phyloP scores from a whole-genome alignment of 2,797 vertebrate genomes.

The Lagorchestes hirsutus region DNA sequence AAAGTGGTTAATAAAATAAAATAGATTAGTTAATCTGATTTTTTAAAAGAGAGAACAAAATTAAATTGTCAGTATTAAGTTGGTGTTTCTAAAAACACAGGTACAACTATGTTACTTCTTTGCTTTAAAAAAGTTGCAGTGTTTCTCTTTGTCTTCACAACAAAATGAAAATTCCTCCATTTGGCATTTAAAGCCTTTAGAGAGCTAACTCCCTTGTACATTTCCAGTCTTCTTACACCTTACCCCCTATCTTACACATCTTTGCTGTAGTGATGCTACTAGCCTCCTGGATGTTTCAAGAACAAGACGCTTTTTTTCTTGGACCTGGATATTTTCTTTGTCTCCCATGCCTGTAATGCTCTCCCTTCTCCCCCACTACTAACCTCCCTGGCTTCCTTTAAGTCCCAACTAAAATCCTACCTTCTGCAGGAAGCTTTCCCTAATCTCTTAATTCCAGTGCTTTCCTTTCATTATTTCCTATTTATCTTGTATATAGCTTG shows the following conservation, averaged over 20 bases:
- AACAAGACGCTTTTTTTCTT: neutral
- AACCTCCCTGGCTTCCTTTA: neutral
- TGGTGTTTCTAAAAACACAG: neutral
- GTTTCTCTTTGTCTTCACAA: neutral
- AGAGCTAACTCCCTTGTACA: neutral
- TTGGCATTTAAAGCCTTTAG: neutral
- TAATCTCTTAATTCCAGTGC: neutral
- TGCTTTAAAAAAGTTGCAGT: neutral
- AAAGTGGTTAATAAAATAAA: neutral
- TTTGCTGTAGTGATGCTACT: neutral
- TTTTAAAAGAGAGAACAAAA: neutral
- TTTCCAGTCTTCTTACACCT: neutral
- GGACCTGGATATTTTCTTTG: neutral
- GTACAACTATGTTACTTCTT: neutral
- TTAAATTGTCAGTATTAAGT: neutral
- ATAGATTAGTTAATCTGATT: neutral
- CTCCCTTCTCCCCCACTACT: neutral
- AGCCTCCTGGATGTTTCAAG: neutral
- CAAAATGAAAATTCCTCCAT: neutral
- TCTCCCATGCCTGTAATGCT: neutral
- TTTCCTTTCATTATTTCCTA: neutral
- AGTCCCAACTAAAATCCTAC: neutral
- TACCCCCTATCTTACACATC: neutral
- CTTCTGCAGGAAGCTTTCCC: neutral
- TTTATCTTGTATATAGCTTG: neutral